Evolutionary conservation across 1,140 invertebrate species (phyloP).

Genomic region (Caenorhabditis remanei): DNA sequence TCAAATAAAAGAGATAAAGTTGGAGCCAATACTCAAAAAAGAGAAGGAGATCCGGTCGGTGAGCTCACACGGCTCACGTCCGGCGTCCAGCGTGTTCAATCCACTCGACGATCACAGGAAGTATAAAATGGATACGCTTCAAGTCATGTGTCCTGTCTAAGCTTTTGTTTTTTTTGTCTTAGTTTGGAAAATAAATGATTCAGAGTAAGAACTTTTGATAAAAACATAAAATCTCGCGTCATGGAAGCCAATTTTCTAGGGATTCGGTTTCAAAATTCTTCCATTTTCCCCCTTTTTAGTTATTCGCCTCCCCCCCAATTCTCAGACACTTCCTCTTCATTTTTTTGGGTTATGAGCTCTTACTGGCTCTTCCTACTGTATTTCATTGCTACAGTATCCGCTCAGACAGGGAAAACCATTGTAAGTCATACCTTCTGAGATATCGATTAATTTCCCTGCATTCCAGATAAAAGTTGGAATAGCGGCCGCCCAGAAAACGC

Average conservation of each 20-base stretch:
- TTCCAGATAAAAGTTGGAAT: slow-evolving; percentile 13
- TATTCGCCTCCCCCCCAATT: not conserved
- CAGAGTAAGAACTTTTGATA: not conserved
- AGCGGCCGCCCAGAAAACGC: slow-evolving; percentile 9
- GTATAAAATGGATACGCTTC: not conserved
- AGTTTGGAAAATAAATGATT: not conserved
- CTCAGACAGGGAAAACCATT: not conserved
- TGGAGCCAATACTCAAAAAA: not conserved
- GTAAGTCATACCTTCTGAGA: not conserved
- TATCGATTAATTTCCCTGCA: not conserved
- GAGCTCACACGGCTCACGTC: not conserved
- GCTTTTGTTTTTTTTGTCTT: not conserved
- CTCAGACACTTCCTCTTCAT: not conserved
- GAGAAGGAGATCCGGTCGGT: not conserved
- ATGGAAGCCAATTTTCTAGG: not conserved
- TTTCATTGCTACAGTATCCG: not conserved
- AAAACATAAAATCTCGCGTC: not conserved
- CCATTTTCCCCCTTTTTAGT: not conserved
- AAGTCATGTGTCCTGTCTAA: not conserved
- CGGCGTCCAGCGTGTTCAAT: slow-evolving; percentile 1
- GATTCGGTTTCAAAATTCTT: not conserved
- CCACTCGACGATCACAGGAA: not conserved
- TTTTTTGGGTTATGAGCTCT: not conserved
- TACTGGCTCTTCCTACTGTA: not conserved
- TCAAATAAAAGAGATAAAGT: not conserved